Evolutionary conservation across 1,140 invertebrate species (phyloP), one percentile per base, ranked within the genome.

Genomic region (Mizuhopecten yessoensis): DNA sequence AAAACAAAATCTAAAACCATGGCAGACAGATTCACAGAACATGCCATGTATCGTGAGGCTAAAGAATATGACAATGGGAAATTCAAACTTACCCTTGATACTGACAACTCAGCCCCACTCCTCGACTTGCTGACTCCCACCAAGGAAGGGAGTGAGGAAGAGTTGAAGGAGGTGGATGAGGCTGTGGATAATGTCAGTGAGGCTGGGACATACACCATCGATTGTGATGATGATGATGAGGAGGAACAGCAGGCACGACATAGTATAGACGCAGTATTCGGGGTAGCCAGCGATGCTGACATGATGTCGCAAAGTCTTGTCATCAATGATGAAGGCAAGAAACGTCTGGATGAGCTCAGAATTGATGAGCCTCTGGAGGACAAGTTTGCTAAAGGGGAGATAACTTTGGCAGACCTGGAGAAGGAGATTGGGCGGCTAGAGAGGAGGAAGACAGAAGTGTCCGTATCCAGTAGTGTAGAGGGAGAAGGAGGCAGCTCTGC

Each of bases 171-270:
- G 86, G 88, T 86, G 23, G 42, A 34, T 2, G 39, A n/a, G 88
- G 89, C 45, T 39, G 89, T 96, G 33, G 98, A 98, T 93, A 98
- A 98, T 34, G 97, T 97, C 0, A 98, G 98, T 96, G 98, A 98
- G 95, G 97, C 98, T 10, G 98, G 98, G 36, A 99, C 98, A 0
- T 99, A 99, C 93, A 99, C 98, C 0, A 97, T 99, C 45, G 96
- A 96, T 87, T 75, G 57, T 75, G 94, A 90, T 34, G 96, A 96
- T 34, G 98, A 98, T 93, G 98, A 97, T 95, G 98, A 98, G 92
- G 98, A 98, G 94, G 98, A 98, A 94, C 98, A 98, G 92, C 98
- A 98, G 96, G 98, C 98, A 86, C 97, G 98, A 93, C 98, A 98
- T 97, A 98, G 98, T 94, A 99, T 99, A 93, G 98, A 99, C 94